These are phyloP conservation scores for Melanotaenia boesemani DNA, from an alignment of 2,797 vertebrate species.

Conservation along the genomic window DNA sequence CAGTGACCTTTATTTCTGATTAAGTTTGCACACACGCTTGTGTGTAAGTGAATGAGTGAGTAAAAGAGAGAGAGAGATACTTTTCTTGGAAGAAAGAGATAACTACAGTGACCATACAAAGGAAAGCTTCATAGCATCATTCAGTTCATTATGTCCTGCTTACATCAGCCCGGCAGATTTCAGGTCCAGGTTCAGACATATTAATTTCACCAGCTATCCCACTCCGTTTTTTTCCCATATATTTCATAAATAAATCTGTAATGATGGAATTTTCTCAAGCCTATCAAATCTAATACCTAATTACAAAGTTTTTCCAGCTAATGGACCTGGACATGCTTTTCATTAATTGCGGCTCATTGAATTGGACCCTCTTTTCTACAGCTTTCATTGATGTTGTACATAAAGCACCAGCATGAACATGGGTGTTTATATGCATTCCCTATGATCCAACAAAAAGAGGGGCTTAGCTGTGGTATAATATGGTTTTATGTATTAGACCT, in stretches of 20 bases:
- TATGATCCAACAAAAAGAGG: not conserved
- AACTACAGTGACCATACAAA: not conserved
- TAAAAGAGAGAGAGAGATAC: not conserved
- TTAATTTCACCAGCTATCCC: no score
- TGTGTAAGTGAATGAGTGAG: not conserved
- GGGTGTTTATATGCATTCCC: not conserved
- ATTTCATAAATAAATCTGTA: no score
- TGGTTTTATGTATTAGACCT: not conserved
- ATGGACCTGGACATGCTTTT: no score
- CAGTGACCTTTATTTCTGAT: constrained; percentile 32
- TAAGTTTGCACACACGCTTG: not conserved
- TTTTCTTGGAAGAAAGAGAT: not conserved
- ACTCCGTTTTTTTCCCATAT: no score
- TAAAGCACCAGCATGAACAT: not conserved
- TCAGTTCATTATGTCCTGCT: no score
- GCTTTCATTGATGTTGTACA: not conserved
- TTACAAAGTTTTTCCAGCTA: no score
- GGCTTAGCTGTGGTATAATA: not conserved
- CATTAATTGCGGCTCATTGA: no score
- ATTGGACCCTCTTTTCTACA: not conserved
- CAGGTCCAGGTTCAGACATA: no score
- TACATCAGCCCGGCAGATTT: no score
- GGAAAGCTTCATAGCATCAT: no score
- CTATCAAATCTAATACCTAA: not conserved
- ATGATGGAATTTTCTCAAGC: no score